These are phyloP conservation scores for Neosilurus mollespiculum DNA, from an alignment of 2,797 vertebrate genomes.

Conservation along the genomic window DNA sequence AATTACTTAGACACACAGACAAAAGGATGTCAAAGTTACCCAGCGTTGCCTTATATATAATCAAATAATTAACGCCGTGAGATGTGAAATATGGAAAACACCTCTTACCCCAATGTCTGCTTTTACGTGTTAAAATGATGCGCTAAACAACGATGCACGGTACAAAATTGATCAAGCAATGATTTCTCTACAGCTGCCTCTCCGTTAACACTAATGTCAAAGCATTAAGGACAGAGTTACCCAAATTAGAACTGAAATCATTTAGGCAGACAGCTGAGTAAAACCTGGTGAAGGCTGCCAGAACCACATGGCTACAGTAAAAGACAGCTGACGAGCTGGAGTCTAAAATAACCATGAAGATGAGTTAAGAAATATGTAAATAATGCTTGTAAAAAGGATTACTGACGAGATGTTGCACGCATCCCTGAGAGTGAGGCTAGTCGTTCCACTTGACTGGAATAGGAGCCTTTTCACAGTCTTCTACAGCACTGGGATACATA, in stretches of 20 bases:
- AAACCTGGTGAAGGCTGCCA: slow-evolving; percentile 35
- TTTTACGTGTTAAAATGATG: background rate
- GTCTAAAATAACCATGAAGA: slow-evolving; percentile 9
- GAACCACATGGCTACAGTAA: background rate
- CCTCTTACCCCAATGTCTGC: no score
- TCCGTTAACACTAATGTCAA: background rate
- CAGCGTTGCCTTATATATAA: background rate
- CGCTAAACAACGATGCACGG: background rate
- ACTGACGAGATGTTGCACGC: slow-evolving; percentile 28
- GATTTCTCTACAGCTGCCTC: background rate
- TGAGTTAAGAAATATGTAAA: slow-evolving; percentile 29
- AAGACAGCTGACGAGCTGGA: slow-evolving; percentile 21
- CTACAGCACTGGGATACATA: no score
- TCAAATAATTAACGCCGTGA: background rate
- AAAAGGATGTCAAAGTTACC: no score
- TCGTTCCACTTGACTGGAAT: background rate
- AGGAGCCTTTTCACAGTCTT: no score
- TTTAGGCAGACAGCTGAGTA: slow-evolving; percentile 43
- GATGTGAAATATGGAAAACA: background rate
- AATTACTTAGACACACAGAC: no score
- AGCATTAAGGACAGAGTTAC: slow-evolving; percentile 40
- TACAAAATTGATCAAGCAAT: background rate
- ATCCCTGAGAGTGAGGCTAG: slow-evolving; percentile 24
- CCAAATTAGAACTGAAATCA: slow-evolving; percentile 40
- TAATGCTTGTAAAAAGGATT: slow-evolving; percentile 14